phyloP scores from a whole-genome alignment of 1,140 invertebrate species.

The Cyrtorhinus lividipennis region DNA sequence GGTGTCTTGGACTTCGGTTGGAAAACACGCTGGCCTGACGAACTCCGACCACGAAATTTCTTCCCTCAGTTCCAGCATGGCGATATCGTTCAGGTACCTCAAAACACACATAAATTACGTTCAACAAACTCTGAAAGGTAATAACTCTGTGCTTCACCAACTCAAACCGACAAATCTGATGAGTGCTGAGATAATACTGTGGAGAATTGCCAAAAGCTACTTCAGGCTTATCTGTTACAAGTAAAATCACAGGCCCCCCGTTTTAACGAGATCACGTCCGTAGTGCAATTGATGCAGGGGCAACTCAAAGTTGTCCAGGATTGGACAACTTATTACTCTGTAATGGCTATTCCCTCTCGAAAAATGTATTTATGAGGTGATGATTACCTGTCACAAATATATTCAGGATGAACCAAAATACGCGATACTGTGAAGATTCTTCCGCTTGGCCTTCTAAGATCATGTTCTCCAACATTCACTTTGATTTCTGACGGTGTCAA shows the following conservation, averaged over 20 bases:
- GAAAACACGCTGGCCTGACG: slow-evolving; percentile 59
- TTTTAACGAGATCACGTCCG: no score
- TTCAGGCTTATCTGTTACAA: no score
- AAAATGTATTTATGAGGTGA: neutral
- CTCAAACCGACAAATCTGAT: no score
- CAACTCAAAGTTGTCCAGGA: no score
- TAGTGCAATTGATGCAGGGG: no score
- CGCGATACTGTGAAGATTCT: slow-evolving; percentile 40
- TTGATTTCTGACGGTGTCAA: slow-evolving; percentile 25
- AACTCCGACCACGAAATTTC: slow-evolving; percentile 48
- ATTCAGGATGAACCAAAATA: slow-evolving; percentile 34
- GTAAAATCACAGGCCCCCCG: no score
- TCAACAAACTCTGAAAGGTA: neutral
- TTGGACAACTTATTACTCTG: no score
- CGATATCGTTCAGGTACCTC: slow-evolving; percentile 47
- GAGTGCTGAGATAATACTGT: no score
- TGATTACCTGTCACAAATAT: slow-evolving; percentile 16
- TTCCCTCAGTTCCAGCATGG: slow-evolving; percentile 46
- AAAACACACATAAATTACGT: slow-evolving; percentile 30
- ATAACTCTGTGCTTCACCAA: neutral
- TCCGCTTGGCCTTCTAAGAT: slow-evolving; percentile 36
- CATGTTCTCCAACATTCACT: slow-evolving; percentile 49
- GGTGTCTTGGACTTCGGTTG: slow-evolving; percentile 28
- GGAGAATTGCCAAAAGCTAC: no score
- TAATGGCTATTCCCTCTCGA: no score